Conservation (phyloP, 2,888 invertebrate species). For the Balanococcus diminutus region DNA sequence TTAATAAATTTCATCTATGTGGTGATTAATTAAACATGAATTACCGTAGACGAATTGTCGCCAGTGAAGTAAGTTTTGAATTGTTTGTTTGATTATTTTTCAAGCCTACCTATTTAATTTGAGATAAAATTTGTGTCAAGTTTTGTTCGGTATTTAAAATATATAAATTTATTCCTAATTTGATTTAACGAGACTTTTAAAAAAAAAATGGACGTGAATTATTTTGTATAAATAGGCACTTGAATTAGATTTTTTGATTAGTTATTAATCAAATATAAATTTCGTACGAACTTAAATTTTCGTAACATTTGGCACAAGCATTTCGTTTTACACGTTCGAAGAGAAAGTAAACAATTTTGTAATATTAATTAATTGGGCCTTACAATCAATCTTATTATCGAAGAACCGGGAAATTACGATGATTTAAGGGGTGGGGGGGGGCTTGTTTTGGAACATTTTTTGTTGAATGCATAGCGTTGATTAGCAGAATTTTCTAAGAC, state of each 20-base stretch:
- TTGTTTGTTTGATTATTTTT: too few species aligned
- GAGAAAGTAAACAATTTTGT: slow-evolving; percentile 9
- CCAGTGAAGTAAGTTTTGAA: slow-evolving; percentile 8
- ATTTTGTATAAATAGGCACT: too few species aligned
- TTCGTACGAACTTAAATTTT: neutral
- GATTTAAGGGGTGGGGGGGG: too few species aligned
- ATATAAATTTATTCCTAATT: too few species aligned
- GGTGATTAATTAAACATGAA: slow-evolving; percentile 29
- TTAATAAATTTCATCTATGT: slow-evolving; percentile 19
- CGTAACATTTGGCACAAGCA: neutral
- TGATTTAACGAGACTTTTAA: too few species aligned
- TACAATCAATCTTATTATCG: neutral
- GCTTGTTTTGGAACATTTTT: too few species aligned
- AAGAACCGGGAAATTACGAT: neutral
- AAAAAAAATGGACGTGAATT: too few species aligned
- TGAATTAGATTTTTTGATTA: neutral
- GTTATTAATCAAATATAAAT: neutral
- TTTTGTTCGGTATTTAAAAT: too few species aligned
- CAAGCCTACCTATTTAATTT: too few species aligned
- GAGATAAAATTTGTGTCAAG: too few species aligned
- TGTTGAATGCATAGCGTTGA: too few species aligned
- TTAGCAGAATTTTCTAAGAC: too few species aligned
- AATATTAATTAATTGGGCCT: slow-evolving; percentile 1
- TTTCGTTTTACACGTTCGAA: neutral
- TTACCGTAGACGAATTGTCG: slow-evolving; percentile 9